Evolutionary conservation across 2,888 invertebrate species (phyloP).

Genomic region (Melanargia galathea): DNA sequence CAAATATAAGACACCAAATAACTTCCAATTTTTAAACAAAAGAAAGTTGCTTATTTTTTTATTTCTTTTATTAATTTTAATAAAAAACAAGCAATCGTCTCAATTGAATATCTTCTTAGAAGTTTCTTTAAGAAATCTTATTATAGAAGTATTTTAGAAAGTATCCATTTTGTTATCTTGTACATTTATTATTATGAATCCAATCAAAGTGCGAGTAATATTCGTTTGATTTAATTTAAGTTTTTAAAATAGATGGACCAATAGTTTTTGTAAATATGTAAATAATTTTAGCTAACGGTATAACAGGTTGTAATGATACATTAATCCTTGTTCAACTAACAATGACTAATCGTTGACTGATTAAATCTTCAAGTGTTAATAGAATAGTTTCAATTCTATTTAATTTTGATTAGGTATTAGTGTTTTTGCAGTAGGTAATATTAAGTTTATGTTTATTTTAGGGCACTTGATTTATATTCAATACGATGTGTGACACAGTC

Average conservation of each 20-base stretch:
- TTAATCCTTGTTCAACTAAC: slow-evolving; percentile 32
- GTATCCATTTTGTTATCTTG: background rate
- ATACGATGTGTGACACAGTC: too few relatives aligned
- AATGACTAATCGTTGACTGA: slow-evolving; percentile 34
- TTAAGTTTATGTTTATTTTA: background rate
- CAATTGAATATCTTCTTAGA: background rate
- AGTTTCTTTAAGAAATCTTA: background rate
- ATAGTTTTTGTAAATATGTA: slow-evolving; percentile 79
- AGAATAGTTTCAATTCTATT: slow-evolving; percentile 3
- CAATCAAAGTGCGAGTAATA: background rate
- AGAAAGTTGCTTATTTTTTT: slow-evolving; percentile 8
- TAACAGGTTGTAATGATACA: slow-evolving; percentile 62
- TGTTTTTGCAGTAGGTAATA: background rate
- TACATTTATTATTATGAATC: background rate
- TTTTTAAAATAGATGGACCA: slow-evolving; percentile 77
- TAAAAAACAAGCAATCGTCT: slow-evolving; percentile 5
- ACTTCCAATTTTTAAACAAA: background rate
- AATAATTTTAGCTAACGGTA: slow-evolving; percentile 67
- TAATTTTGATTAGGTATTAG: background rate
- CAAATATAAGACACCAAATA: background rate
- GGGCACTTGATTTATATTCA: too few relatives aligned
- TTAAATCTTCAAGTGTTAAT: slow-evolving; percentile 23
- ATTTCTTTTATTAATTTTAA: background rate
- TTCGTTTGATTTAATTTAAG: slow-evolving; percentile 36
- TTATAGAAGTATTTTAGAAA: background rate